Base-by-base conservation (phyloP, 2,113 vertebrate species). In the Cinclus mexicanus region DNA sequence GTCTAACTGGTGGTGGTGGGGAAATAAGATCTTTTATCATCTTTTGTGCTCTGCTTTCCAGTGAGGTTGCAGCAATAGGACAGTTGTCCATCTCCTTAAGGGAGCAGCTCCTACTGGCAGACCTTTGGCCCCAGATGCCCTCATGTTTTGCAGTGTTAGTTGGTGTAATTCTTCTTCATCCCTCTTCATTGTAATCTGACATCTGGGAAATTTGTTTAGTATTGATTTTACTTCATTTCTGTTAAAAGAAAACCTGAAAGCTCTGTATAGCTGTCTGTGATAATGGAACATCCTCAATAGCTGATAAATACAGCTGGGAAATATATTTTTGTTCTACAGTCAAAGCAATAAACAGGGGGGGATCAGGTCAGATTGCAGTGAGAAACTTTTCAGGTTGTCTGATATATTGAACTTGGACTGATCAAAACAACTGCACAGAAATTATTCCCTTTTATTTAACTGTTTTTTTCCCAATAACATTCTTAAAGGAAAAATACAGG, bases 141-240 rank as follows among this genome's bases (percentile, higher is more conserved):
- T 84, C 12, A 6, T 65, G 31, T 57, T 89, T 28, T 72, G 28
- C 21, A 50, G 16, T 0, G 1, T 50, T 71, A n/a, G 2, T 11
- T 65, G 37, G 37, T 11, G 28, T 35, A 55, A 67, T 37, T 17
- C 6, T 75, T 57, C 55, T 75, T 72, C 25, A 64, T 69, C 29
- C 13, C 11, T 69, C 21, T 9, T 87, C 2, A 2, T 15, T 55
- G 35, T 50, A 71, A 37, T 76, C 53, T 83, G 41, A 41, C 81
- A 95, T 92, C 35, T 84, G 63, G 77, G 61, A 87, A 75, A 91
- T 60, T 78, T 92, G 28, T 35, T 87, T 83, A 87, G 33, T 82
- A 92, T 94, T 92, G 93, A 92, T 93, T 87, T 89, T 57, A 44
- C 33, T 79, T 91, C 53, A 70, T 46, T 75, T 76, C 72, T 90